A percentile compares a stretch with the other conserved stretches of the same genome.
Evolutionary conservation across 2,888 invertebrate species (phyloP).

Genomic region (Acleris laterana): DNA sequence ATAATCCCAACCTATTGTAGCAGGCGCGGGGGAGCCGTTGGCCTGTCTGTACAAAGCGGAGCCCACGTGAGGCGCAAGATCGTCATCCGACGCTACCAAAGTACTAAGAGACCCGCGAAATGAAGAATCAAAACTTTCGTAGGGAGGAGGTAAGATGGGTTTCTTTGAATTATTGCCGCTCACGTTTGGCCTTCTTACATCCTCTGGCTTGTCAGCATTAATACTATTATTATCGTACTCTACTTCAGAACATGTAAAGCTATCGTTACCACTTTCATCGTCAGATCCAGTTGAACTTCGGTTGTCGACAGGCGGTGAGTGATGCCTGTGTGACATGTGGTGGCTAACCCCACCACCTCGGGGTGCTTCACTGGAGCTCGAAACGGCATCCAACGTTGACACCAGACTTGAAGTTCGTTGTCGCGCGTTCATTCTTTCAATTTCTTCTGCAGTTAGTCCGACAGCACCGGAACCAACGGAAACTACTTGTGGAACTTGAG

Average conservation of each 20-base stretch:
- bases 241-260: slow-evolving; percentile 98
- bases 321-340: slow-evolving; percentile 89
- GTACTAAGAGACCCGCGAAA: slow-evolving; percentile 97
- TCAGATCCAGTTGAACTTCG: slow-evolving; percentile 92
- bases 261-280: slow-evolving; percentile 97
- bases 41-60: slow-evolving; percentile 91
- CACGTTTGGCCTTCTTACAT: slow-evolving; percentile 84
- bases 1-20: slow-evolving; percentile 96
- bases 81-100: slow-evolving; percentile 96
- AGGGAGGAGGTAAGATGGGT: slow-evolving; percentile 90
- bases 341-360: slow-evolving; percentile 87
- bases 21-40: slow-evolving; percentile 90
- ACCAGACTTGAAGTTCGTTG: slow-evolving; percentile 95
- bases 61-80: slow-evolving; percentile 91
- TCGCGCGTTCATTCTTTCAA: slow-evolving; percentile 94
- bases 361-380: slow-evolving; percentile 93
- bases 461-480: slow-evolving; percentile 88
- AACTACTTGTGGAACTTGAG: slow-evolving; percentile 87
- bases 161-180: slow-evolving; percentile 83
- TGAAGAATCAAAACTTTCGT: slow-evolving; percentile 96
- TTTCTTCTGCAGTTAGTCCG: slow-evolving; percentile 96
- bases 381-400: slow-evolving; percentile 96
- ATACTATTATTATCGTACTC: slow-evolving; percentile 97
- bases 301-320: slow-evolving; percentile 89
- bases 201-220: slow-evolving; percentile 90